A percentile compares a stretch with the other conserved stretches of the same genome.
These are phyloP conservation scores for Polymixis lichenea DNA, from an alignment of 2,888 invertebrate species.

Conservation along the genomic window DNA sequence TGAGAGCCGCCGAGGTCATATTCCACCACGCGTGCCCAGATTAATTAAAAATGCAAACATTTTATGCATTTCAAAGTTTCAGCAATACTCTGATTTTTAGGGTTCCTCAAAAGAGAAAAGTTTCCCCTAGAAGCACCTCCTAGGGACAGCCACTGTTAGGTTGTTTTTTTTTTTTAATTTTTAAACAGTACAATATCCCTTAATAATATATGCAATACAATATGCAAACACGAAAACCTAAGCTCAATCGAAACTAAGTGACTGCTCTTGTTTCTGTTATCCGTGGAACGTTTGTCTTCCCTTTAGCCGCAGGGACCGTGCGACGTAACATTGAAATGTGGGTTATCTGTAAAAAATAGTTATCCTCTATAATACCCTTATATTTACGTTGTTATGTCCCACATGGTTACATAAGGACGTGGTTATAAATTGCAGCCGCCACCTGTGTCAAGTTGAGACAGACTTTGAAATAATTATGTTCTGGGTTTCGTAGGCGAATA, in stretches of 20 bases:
- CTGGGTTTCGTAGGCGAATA: slow-evolving; percentile 13
- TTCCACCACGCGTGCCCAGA: too few species aligned
- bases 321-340: slow-evolving; percentile 14
- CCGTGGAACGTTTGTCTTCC: slow-evolving; percentile 10
- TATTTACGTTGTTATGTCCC: slow-evolving; percentile 22
- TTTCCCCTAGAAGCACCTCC: background rate
- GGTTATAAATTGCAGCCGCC: slow-evolving; percentile 43
- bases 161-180: too few species aligned
- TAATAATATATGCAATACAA: too few species aligned
- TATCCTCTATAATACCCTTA: background rate
- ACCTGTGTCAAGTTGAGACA: background rate
- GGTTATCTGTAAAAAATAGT: slow-evolving; percentile 10
- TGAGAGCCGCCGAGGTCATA: too few species aligned
- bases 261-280: background rate
- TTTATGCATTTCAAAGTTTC: too few species aligned
- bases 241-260: background rate
- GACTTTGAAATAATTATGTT: slow-evolving; percentile 5
- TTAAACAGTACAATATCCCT: background rate
- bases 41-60: too few species aligned
- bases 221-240: background rate
- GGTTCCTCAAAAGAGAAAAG: too few species aligned
- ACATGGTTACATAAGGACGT: slow-evolving; percentile 28
- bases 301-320: background rate
- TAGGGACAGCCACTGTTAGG: too few species aligned
- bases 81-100: too few species aligned